Evolutionary conservation across 2,113 vertebrate genomes (phyloP).

Genomic region (Porphyrio hochstetteri): DNA sequence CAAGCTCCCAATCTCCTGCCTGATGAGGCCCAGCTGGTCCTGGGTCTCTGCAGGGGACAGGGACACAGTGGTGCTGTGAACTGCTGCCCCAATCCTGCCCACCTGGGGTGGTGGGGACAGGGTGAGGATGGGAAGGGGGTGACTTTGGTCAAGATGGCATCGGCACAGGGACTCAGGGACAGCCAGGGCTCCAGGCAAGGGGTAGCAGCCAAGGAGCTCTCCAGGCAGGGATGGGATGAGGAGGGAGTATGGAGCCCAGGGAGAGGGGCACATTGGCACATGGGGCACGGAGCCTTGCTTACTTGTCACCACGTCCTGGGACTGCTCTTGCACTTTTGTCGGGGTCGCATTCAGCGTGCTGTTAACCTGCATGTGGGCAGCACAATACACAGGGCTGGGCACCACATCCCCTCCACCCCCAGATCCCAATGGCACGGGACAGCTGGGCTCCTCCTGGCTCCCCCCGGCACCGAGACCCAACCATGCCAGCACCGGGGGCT

Average conservation of each 20-base stretch:
- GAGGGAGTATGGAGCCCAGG: background rate
- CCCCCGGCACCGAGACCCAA: background rate
- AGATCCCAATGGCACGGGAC: background rate
- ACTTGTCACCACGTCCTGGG: slow-evolving; percentile 72
- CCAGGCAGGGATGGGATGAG: background rate
- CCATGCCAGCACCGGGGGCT: rapidly evolving
- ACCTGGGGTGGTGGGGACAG: rapidly evolving
- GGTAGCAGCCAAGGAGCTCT: background rate
- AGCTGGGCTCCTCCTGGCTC: background rate
- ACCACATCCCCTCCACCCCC: background rate
- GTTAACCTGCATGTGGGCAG: slow-evolving; percentile 62
- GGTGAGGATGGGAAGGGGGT: background rate
- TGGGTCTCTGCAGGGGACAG: slow-evolving; percentile 58
- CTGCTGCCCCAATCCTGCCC: background rate
- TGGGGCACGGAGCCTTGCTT: slow-evolving; percentile 1
- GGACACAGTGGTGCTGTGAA: background rate
- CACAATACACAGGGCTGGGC: background rate
- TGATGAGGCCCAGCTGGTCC: slow-evolving; percentile 46
- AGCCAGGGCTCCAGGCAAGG: background rate
- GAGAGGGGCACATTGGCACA: background rate
- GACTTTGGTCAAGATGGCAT: background rate
- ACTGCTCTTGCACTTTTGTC: slow-evolving; percentile 68
- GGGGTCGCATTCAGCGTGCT: slow-evolving; percentile 55
- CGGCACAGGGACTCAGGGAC: background rate
- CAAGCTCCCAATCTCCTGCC: slow-evolving; percentile 56